Base-by-base conservation (phyloP, 2,113 vertebrate genomes). In the Galemys pyrenaicus region DNA sequence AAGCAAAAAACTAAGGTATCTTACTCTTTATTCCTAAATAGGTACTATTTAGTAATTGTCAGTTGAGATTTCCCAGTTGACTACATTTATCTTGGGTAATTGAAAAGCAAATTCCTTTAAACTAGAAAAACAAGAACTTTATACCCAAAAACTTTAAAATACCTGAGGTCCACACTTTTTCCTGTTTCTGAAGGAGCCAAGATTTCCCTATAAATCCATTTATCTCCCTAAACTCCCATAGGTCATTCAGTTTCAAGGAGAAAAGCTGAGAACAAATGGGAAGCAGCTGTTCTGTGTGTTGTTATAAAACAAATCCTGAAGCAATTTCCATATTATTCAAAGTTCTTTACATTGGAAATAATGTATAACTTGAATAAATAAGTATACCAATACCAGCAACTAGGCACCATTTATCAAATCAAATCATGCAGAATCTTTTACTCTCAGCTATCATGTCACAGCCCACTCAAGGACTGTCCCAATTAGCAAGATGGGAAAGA, bases 81-180 rank as follows among this genome's bases (percentile, higher is more conserved):
- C 11, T 41, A 77, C 44, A 35, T 94, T 92, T 54, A 95, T 56
- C 60, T 77, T 80, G 32, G 54, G 51, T 77, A 56, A 64, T 24
- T 74, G 30, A 92, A 35, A 73, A 81, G 73, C 26, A 96, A 84
- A 78, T 62, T 56, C 32, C 49, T 92, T 73, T 39, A 75, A 88
- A 84, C 9, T 64, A 91, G 46, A 95, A 67, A 95, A 7, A 80
- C 30, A 86, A 4, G 37, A 89, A 86, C 2, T 78, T 77, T 58
- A 95, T 62, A 37, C 37, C 32, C 70, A 73, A 87, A 71, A 79
- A 83, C 87, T 4, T 32, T 19, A 81, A 87, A 87, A 46, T 41
- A 37, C 17, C 24, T 58, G 37, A 70, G 26, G 32, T 4, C 70
- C 39, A 56, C 15, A 44, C 5, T 65, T 82, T 78, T 85, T 71